These are phyloP conservation scores for Heliothis subflexa DNA, from an alignment of 1,140 invertebrate genomes.

Conservation along the genomic window DNA sequence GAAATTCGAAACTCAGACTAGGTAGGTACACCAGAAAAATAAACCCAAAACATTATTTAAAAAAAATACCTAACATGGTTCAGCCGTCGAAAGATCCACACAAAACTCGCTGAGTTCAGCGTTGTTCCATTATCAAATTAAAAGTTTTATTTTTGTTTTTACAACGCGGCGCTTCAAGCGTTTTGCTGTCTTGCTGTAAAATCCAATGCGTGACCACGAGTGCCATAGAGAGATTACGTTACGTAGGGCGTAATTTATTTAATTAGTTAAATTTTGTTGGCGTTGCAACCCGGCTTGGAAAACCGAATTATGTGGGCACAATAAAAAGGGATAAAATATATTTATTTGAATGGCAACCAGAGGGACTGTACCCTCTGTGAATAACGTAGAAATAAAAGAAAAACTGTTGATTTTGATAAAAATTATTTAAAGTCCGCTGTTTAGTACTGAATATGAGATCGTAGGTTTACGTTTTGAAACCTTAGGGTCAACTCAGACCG, in stretches of 20 bases:
- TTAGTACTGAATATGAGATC: too few species aligned
- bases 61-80: neutral
- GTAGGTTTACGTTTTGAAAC: too few species aligned
- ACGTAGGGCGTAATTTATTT: conserved; percentile 20
- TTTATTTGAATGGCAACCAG: neutral
- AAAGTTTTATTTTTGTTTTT: conserved; percentile 40
- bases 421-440: too few species aligned
- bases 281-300: neutral
- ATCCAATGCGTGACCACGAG: conserved; percentile 1
- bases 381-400: too few species aligned
- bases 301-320: neutral
- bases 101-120: conserved; percentile 1
- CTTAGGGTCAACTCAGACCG: too few species aligned
- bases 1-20: too few species aligned
- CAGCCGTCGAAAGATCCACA: neutral
- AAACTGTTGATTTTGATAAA: too few species aligned
- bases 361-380: too few species aligned
- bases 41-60: neutral
- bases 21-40: neutral
- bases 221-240: neutral
- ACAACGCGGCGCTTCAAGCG: neutral
- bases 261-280: conserved; percentile 12
- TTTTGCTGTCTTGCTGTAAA: conserved; percentile 6
- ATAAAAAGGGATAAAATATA: neutral
- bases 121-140: conserved; percentile 34